Evolutionary conservation across 2,113 vertebrate genomes (phyloP), one percentile per base, ranked within the genome.

Genomic region (Coreoperca whiteheadi): DNA sequence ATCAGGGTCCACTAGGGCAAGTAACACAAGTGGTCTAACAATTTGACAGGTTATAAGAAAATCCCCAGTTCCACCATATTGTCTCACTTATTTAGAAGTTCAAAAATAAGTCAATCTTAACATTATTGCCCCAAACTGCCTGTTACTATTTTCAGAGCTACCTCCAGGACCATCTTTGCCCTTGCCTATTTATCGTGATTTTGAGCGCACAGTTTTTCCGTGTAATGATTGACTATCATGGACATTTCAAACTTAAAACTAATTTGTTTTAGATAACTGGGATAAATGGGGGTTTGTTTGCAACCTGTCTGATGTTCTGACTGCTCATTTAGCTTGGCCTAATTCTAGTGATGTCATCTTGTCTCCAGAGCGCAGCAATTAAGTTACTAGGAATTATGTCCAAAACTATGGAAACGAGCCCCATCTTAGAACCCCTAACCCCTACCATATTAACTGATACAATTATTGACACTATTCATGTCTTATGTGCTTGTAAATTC

Each of bases 281-380:
- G 8, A 28, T 37, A 12, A 51, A 67, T 51, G 16, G 2, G 34
- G 30, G 16, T 46, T 56, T 64, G 34, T 61, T 66, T 50, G 60
- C 14, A n/a, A 41, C 32, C 66, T 41, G 57, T 39, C 23, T 41
- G n/a, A 53, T 70, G 28, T 7, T 48, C n/a, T 74, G 74, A 25
- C 37, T n/a, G 25, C 39, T 64, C 6, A 51, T 77, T 71, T 81
- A 70, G 25, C 72, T 43, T 20, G 21, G 15, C 32, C 16, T 65
- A 10, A 46, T 60, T 77, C 34, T 25, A 18, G 43, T 43, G 51
- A 70, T 63, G 37, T 43, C 15, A 57, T 67, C 15, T 1, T 39
- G 5, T 68, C 21, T 77, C 39, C 39, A n/a, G 28, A 79, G 50
- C 59, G 9, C 23, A 54, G 32, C 68, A n/a, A 48, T 37, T 66